Percentiles rank a stretch among this genome's conserved stretches.
phyloP scores from a whole-genome alignment of 2,888 invertebrate species.

The Cataglyphis rosenhaueri region DNA sequence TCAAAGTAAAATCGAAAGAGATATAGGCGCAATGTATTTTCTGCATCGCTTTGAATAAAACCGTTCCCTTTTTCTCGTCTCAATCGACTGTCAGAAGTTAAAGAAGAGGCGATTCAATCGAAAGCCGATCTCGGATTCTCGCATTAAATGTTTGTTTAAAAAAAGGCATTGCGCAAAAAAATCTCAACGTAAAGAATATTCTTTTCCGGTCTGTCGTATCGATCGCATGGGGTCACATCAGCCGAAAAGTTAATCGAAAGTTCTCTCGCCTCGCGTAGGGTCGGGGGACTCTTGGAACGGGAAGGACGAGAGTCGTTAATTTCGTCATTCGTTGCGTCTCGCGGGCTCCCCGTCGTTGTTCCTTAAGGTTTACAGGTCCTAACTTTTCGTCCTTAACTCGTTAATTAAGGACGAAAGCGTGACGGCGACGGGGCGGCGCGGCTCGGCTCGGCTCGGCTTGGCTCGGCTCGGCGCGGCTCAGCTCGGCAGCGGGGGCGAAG shows the following conservation, averaged over 20 bases:
- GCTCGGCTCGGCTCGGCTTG: not conserved
- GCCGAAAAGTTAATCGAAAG: constrained; percentile 66
- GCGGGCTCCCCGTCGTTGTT: constrained; percentile 74
- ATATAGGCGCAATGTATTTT: constrained; percentile 1
- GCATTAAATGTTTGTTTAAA: not conserved
- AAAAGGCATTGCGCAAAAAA: not conserved
- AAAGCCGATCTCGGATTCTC: not conserved
- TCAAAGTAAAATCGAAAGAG: constrained; percentile 13
- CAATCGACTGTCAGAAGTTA: not conserved
- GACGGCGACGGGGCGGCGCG: constrained; percentile 57
- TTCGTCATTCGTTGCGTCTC: constrained; percentile 78
- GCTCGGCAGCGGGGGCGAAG: constrained; percentile 59
- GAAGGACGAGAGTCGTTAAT: constrained; percentile 77
- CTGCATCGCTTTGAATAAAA: constrained; percentile 7
- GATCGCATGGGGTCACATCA: constrained; percentile 21
- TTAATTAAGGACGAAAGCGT: constrained; percentile 77
- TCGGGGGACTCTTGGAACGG: constrained; percentile 59
- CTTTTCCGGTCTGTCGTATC: constrained; percentile 29
- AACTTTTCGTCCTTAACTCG: constrained; percentile 80
- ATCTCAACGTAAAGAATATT: not conserved
- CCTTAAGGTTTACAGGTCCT: constrained; percentile 78
- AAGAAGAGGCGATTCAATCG: not conserved
- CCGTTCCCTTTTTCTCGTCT: not conserved
- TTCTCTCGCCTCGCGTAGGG: constrained; percentile 68
- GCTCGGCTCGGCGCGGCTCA: constrained; percentile 27